These are phyloP conservation scores for Helicoverpa assulta DNA, from an alignment of 2,888 invertebrate genomes.

Conservation along the genomic window DNA sequence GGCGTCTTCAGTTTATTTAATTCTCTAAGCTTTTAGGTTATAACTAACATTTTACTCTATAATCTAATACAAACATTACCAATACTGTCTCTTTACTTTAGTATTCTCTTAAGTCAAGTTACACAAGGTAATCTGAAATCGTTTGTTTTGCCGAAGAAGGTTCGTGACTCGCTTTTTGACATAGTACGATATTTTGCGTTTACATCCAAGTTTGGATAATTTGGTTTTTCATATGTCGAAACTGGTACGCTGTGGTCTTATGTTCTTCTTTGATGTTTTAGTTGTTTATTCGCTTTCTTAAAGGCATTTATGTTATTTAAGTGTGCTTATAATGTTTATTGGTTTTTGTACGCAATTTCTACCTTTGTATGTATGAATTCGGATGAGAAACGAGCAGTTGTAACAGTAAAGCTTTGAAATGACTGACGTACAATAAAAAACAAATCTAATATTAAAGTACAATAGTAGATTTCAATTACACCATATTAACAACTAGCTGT, in stretches of 20 bases:
- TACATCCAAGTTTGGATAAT: not conserved
- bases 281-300: not conserved
- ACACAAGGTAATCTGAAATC: not conserved
- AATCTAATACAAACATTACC: too few species aligned
- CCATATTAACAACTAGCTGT: too few species aligned
- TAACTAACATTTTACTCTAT: too few species aligned
- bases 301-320: not conserved
- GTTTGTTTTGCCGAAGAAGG: not conserved
- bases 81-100: too few species aligned
- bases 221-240: not conserved
- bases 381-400: too few species aligned
- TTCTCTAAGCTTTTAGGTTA: too few species aligned
- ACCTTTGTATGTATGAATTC: not conserved
- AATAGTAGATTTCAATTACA: too few species aligned
- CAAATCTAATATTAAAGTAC: too few species aligned
- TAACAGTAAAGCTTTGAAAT: too few species aligned
- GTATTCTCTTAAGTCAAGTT: too few species aligned
- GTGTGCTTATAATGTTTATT: not conserved
- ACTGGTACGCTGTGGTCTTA: not conserved
- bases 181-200: constrained; percentile 1
- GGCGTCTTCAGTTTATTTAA: too few species aligned
- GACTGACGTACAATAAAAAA: too few species aligned
- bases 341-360: not conserved
- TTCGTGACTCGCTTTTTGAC: not conserved
- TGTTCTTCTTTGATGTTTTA: not conserved